Percentiles rank a stretch among this genome's conserved stretches.
phyloP scores from a whole-genome alignment of 2,797 vertebrate species.

The Vultur gryphus region DNA sequence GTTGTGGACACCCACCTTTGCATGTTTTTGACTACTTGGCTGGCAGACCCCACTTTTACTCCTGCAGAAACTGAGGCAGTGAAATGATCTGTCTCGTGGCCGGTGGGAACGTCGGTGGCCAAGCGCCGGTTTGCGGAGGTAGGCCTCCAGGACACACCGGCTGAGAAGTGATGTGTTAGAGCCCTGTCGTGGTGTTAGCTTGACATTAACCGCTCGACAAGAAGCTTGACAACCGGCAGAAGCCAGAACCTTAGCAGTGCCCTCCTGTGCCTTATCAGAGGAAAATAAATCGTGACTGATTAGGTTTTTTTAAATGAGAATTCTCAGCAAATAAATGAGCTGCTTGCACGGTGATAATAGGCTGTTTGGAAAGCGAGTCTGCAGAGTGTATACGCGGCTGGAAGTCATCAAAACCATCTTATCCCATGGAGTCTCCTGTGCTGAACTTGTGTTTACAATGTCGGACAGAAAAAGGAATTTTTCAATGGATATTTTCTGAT shows the following conservation, averaged over 20 bases:
- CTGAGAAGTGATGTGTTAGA: not conserved
- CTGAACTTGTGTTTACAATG: slow-evolving; percentile 22
- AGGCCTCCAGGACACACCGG: not conserved
- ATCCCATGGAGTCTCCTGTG: not conserved
- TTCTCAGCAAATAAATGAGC: slow-evolving; percentile 33
- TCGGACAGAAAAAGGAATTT: not conserved
- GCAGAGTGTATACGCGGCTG: not conserved
- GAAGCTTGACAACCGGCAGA: not conserved
- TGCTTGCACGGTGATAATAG: slow-evolving; percentile 5
- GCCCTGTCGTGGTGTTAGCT: not conserved
- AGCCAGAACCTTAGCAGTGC: slow-evolving; percentile 26
- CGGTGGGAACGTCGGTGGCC: not conserved
- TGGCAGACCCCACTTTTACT: not conserved
- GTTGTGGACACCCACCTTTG: not conserved
- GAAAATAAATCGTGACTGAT: slow-evolving; percentile 36
- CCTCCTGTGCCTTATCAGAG: slow-evolving; percentile 29
- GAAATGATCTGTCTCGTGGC: not conserved
- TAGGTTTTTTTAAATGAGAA: not conserved
- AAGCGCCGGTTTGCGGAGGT: not conserved
- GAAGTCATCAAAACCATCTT: slow-evolving; percentile 55
- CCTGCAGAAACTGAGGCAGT: not conserved
- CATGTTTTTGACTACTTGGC: not conserved
- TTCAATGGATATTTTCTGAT: not conserved
- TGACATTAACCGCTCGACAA: not conserved
- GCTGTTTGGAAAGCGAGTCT: slow-evolving; percentile 10